These are phyloP conservation scores for Caretta caretta DNA, from an alignment of 2,113 vertebrate genomes.

Conservation along the genomic window DNA sequence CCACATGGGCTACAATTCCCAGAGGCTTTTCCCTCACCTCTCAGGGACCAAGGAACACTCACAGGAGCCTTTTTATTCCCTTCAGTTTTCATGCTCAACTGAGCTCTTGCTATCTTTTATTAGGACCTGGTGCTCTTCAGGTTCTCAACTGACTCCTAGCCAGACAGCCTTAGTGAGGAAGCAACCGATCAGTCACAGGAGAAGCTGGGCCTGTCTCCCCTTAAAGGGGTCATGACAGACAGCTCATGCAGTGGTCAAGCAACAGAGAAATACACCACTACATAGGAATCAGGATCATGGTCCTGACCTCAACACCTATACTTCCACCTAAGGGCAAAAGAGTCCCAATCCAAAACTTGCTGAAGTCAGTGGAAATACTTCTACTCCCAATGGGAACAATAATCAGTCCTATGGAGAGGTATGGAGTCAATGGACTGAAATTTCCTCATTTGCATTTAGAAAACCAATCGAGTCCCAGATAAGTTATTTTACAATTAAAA, in stretches of 20 bases:
- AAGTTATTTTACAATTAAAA: slow-evolving; percentile 45
- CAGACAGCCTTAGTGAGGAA: background rate
- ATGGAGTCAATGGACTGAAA: background rate
- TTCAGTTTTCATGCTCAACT: background rate
- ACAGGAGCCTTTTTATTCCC: background rate
- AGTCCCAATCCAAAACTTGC: background rate
- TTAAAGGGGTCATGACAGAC: background rate
- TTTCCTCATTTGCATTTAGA: background rate
- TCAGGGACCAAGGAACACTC: background rate
- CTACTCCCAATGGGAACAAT: no score
- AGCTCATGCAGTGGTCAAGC: background rate
- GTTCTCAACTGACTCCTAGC: background rate
- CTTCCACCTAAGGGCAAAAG: background rate
- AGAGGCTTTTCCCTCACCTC: background rate
- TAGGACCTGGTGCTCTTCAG: background rate
- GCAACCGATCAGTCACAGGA: background rate
- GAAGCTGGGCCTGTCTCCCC: background rate
- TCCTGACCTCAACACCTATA: background rate
- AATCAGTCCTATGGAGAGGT: background rate
- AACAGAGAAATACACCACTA: background rate
- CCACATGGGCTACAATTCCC: background rate
- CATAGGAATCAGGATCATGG: background rate
- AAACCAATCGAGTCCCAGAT: slow-evolving; percentile 1
- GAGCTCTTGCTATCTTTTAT: background rate
- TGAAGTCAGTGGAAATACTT: background rate